Evolutionary conservation across 2,113 vertebrate species (phyloP), one percentile per base, ranked within the genome.

Genomic region (Vireo altiloquus): DNA sequence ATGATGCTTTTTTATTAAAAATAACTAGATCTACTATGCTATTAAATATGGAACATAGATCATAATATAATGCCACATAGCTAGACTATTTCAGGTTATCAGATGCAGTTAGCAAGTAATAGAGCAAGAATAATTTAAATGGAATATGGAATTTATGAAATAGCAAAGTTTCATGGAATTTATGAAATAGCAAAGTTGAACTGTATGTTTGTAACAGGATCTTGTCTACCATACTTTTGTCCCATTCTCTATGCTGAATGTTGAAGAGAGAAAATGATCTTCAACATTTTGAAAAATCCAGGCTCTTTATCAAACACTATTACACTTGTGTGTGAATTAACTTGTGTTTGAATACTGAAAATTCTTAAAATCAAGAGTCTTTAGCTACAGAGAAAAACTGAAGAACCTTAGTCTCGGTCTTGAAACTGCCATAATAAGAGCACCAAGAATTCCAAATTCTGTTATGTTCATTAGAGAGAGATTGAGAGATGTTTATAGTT

Each of bases 31-130:
- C 60, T 95, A 94, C 90, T 95, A 60, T 70, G 76, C 83, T 97
- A 86, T 83, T 95, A 95, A 96, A 97, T 94, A 97, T 94, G 92
- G 96, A 97, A 96, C 69, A 80, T 92, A 95, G 95, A 90, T 22
- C 8, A 23, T 23, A 33, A 37, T 15, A 44, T 92, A 96, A 96
- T 90, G 94, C 57, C 85, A 78, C 76, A 90, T 75, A 97, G 52
- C 56, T 94, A 87, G 88, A 91, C 9, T 68, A 60, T 53, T 72
- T 95, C 82, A 87, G 83, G 42, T 96, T 95, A 86, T 92, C 91
- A 93, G 80, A 68, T 96, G 64, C 5, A 40, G 21, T 76, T 68
- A 69, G 24, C 16, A 56, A 24, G n/a, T 49, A 44, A 49, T 53
- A n/a, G 18, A 87, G 11, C 7, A 15, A n/a, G n/a, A n/a, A n/a